Base-by-base conservation (phyloP, 2,797 vertebrate genomes). In the Halcyon badia region DNA sequence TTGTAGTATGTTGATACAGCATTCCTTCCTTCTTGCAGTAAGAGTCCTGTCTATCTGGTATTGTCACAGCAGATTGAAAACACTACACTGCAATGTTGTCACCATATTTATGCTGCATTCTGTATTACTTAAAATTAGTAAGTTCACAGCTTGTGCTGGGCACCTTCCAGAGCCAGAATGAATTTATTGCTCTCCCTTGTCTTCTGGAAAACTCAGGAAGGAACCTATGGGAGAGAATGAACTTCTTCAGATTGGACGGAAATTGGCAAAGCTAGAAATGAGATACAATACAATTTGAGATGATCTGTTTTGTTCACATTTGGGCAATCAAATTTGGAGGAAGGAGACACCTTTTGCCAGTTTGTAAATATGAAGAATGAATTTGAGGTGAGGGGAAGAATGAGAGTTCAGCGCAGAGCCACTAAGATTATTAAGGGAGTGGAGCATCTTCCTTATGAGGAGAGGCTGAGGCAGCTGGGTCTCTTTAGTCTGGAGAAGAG, bases 11-110 rank as follows among this genome's bases (percentile, higher is more conserved):
- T 13, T 76, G 12, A 22, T 11, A 31, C 2, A 31, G 6, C 49
- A 28, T 51, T 51, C 26, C 49, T 41, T 87, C 10, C 20, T 58
- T 71, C 17, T 68, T 81, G 14, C 30, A 56, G 19, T 19, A 66
- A 30, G 14, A 22, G 15, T 37, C 11, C 3, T 3, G 0, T 14
- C 10, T 41, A 48, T 25, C 19, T 75, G 14, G 0, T 37, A 62
- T 16, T 81, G 31, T 48, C 33, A 52, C 0, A 3, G 19, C 5
- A 75, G 25, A 39, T 73, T 56, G 28, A 58, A 77, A 92, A 81
- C 11, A 78, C 35, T 19, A 10, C 7, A 4, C 1, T 46, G 6
- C 10, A 78, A 16, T 26, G 35, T 82, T 92, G 82, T 49, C 65
- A 76, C 33, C 18, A 16, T 65, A 64, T 75, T 71, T 51, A 46